A percentile compares a stretch with the other conserved stretches of the same genome.
These are phyloP conservation scores for Achatina immaculata DNA, from an alignment of 1,140 invertebrate genomes.

Conservation along the genomic window DNA sequence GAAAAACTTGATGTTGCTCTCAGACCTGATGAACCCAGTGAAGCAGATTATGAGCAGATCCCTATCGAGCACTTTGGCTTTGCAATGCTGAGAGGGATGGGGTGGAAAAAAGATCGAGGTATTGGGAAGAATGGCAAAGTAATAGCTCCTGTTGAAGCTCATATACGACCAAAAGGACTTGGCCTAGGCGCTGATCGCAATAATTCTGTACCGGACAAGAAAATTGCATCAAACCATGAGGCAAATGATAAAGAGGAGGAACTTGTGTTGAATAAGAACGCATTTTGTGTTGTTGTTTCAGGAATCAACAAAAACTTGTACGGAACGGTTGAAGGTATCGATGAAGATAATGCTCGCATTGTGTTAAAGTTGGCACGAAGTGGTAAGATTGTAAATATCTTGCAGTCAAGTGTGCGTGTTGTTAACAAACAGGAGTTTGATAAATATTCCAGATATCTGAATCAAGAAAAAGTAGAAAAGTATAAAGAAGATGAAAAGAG, in stretches of 20 bases:
- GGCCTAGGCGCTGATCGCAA: constrained; percentile 84
- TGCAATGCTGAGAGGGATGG: constrained; percentile 95
- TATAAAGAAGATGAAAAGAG: constrained; percentile 59
- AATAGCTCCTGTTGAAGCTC: constrained; percentile 74
- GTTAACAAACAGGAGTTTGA: constrained; percentile 84
- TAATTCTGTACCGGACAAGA: constrained; percentile 47
- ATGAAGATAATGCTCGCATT: constrained; percentile 86
- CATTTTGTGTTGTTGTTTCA: constrained; percentile 60
- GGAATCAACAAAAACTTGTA: constrained; percentile 81
- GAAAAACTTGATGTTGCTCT: constrained; percentile 72
- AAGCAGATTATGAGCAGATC: constrained; percentile 87
- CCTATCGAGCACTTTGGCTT: constrained; percentile 90
- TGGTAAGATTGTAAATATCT: constrained; percentile 79
- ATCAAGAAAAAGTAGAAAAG: constrained; percentile 64
- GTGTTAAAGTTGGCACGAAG: constrained; percentile 84
- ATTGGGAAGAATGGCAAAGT: constrained; percentile 76
- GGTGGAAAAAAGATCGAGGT: constrained; percentile 85
- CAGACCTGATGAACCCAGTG: constrained; percentile 68
- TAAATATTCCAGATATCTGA: constrained; percentile 80
- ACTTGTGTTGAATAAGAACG: constrained; percentile 60
- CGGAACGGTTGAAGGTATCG: constrained; percentile 86
- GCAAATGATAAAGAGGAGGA: constrained; percentile 50
- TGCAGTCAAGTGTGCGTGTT: constrained; percentile 82
- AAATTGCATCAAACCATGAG: constrained; percentile 30
- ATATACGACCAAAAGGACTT: constrained; percentile 87